A percentile compares a stretch with the other conserved stretches of the same genome.
Conservation (phyloP, 2,888 invertebrate species). For the Seira ritae region DNA sequence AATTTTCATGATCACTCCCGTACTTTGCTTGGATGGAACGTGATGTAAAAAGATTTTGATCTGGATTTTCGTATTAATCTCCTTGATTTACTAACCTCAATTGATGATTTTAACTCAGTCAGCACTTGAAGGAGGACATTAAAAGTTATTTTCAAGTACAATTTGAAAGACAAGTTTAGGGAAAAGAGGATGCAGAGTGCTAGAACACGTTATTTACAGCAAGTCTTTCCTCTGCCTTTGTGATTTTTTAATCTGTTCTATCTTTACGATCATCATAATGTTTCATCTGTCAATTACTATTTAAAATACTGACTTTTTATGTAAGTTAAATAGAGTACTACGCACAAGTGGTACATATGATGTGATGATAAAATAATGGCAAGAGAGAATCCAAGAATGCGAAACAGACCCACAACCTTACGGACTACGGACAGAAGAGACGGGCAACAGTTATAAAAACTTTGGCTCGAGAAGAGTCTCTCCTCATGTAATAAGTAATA, state of each 20-base stretch:
- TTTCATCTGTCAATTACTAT: conserved; percentile 53
- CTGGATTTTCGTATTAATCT: no score
- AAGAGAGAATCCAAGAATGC: background rate
- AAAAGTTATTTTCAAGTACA: conserved; percentile 39
- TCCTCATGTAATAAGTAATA: background rate
- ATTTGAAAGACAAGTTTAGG: conserved; percentile 1
- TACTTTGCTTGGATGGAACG: no score
- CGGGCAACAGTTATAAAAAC: background rate
- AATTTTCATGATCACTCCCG: no score
- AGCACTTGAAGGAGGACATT: conserved; percentile 2
- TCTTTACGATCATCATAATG: conserved; percentile 19
- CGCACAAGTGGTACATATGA: background rate
- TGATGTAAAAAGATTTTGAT: no score
- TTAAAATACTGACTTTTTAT: conserved; percentile 25
- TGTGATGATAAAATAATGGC: background rate
- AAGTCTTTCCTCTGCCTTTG: conserved; percentile 1
- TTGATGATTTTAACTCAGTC: conserved; percentile 19
- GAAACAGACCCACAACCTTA: background rate
- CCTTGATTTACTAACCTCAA: conserved; percentile 60
- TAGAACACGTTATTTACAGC: background rate
- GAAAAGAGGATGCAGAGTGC: background rate
- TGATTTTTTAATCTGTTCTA: background rate
- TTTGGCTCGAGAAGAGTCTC: background rate
- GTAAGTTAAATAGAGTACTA: background rate
- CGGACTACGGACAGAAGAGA: background rate